A percentile compares a stretch with the other conserved stretches of the same genome.
These are phyloP conservation scores for Napeogenes sylphis DNA, from an alignment of 2,888 invertebrate genomes.

Conservation along the genomic window DNA sequence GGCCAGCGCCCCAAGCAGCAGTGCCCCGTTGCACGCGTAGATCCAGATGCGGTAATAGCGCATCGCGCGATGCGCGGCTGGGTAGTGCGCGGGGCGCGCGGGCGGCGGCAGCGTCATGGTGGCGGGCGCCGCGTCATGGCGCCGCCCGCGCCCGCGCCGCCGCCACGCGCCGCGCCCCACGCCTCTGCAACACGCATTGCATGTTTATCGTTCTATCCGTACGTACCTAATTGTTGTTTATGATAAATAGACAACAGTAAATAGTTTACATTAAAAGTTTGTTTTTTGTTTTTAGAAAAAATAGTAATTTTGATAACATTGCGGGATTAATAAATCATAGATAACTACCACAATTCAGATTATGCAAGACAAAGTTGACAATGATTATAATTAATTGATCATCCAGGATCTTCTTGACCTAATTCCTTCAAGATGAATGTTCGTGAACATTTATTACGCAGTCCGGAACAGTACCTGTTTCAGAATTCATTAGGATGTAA, in stretches of 20 bases:
- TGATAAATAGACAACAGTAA: too few species aligned
- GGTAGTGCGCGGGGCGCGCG: slow-evolving; percentile 75
- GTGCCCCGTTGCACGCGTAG: slow-evolving; percentile 93
- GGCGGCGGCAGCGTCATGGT: slow-evolving; percentile 78
- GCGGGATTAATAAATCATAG: too few species aligned
- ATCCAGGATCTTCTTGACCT: slow-evolving; percentile 20
- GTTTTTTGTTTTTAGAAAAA: not conserved
- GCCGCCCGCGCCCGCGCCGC: slow-evolving; percentile 77
- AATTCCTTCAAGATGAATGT: slow-evolving; percentile 26
- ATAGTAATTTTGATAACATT: too few species aligned
- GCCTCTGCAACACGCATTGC: slow-evolving; percentile 55
- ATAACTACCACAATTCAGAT: not conserved
- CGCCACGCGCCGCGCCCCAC: slow-evolving; percentile 77
- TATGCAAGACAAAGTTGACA: not conserved
- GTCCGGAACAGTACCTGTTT: slow-evolving; percentile 33
- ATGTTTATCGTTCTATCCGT: not conserved
- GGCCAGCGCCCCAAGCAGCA: slow-evolving; percentile 88
- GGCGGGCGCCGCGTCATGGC: slow-evolving; percentile 77
- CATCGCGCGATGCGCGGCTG: slow-evolving; percentile 79
- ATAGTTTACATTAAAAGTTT: not conserved
- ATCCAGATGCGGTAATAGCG: slow-evolving; percentile 94
- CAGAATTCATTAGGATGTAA: slow-evolving; percentile 11
- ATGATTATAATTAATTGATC: slow-evolving; percentile 21
- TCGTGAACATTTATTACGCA: slow-evolving; percentile 34
- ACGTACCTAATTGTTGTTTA: not conserved